Percentiles rank a stretch among this genome's conserved stretches.
phyloP scores from a whole-genome alignment of 2,888 invertebrate genomes.

The Athalia cordata region DNA sequence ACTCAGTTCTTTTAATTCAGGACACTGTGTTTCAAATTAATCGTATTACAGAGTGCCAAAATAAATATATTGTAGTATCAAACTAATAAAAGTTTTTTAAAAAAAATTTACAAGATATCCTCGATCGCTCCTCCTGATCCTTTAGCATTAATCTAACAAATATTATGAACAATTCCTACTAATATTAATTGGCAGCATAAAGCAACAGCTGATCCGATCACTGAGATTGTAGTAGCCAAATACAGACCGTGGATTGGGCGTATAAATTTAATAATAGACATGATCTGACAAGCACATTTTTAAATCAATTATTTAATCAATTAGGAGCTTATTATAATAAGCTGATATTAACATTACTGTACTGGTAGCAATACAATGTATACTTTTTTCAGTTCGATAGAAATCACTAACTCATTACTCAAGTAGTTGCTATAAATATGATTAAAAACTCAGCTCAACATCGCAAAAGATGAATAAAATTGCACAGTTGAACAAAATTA shows the following conservation, averaged over 20 bases:
- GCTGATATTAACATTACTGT: too few species aligned
- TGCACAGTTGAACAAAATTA: slow-evolving; percentile 3
- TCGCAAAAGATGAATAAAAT: slow-evolving; percentile 4
- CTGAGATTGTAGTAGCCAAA: too few species aligned
- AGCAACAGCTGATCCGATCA: too few species aligned
- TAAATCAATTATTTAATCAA: too few species aligned
- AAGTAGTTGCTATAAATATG: slow-evolving; percentile 7
- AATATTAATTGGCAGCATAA: too few species aligned
- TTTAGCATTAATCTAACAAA: background rate
- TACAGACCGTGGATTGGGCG: too few species aligned
- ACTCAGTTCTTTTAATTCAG: slow-evolving; percentile 11
- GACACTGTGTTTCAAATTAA: slow-evolving; percentile 20
- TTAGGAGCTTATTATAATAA: too few species aligned
- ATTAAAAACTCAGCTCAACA: slow-evolving; percentile 22
- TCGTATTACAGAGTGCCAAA: slow-evolving; percentile 44
- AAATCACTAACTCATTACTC: background rate
- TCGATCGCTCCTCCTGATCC: background rate
- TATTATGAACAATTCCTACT: background rate
- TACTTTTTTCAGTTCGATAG: too few species aligned
- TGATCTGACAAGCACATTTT: too few species aligned
- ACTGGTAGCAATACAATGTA: too few species aligned
- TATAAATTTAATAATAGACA: too few species aligned
- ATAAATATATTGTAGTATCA: slow-evolving; percentile 28
- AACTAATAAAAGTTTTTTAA: slow-evolving; percentile 35
- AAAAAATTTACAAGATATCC: slow-evolving; percentile 8